phyloP scores from a whole-genome alignment of 2,797 vertebrate genomes.

The Chanos chanos region DNA sequence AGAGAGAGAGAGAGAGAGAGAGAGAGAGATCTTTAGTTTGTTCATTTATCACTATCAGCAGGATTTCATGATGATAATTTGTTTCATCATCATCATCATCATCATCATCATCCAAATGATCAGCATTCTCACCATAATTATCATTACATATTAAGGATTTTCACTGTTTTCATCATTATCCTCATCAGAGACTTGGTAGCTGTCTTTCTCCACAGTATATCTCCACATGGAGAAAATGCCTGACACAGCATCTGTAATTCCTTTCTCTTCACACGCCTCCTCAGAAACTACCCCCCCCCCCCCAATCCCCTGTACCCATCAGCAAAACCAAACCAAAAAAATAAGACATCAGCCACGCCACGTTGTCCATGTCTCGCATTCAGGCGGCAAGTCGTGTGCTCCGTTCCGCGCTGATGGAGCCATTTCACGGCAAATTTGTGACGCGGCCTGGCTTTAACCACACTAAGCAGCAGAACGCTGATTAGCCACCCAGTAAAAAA shows the following conservation, averaged over 20 bases:
- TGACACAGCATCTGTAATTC: too few species aligned
- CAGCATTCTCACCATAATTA: background rate
- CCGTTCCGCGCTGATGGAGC: conserved; percentile 53
- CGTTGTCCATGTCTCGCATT: background rate
- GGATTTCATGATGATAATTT: background rate
- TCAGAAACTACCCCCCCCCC: too few species aligned
- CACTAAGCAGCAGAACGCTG: conserved; percentile 4
- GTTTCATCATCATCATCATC: background rate
- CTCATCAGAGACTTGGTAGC: too few species aligned
- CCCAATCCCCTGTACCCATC: too few species aligned
- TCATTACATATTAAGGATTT: too few species aligned
- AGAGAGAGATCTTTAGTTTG: background rate
- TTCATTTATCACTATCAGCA: background rate
- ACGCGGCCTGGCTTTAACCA: conserved; percentile 38
- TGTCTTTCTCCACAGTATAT: too few species aligned
- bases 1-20: conserved; percentile 1
- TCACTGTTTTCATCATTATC: too few species aligned
- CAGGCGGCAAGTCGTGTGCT: conserved; percentile 10
- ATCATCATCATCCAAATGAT: background rate
- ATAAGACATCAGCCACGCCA: conserved; percentile 22
- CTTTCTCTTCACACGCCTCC: too few species aligned
- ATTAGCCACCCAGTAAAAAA: conserved; percentile 38
- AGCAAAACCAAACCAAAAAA: conserved; percentile 8
- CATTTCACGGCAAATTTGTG: conserved; percentile 68
- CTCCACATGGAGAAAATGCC: too few species aligned